phyloP scores from a whole-genome alignment of 2,888 invertebrate species.

The Mystacides longicornis region DNA sequence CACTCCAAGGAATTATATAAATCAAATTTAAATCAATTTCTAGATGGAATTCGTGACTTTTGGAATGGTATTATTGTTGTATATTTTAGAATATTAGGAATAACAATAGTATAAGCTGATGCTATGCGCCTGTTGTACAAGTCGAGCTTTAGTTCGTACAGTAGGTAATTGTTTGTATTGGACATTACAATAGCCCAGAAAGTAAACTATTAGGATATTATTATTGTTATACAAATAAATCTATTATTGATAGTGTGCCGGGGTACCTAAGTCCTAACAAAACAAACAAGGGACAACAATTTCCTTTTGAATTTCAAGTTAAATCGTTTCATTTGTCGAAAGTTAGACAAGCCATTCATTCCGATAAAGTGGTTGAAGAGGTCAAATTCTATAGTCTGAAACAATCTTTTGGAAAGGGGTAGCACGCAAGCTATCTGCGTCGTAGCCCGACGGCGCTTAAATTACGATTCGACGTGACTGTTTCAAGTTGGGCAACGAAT shows the following conservation, averaged over 20 bases:
- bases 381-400: slow-evolving; percentile 11
- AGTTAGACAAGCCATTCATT: slow-evolving; percentile 10
- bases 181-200: too few species aligned
- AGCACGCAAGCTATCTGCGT: too few species aligned
- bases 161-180: too few species aligned
- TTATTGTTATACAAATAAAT: neutral
- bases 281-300: slow-evolving; percentile 3
- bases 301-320: slow-evolving; percentile 15
- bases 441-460: too few species aligned
- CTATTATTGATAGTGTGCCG: slow-evolving; percentile 9
- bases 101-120: too few species aligned
- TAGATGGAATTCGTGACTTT: slow-evolving; percentile 1
- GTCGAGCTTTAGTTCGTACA: too few species aligned
- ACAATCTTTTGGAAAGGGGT: slow-evolving; percentile 20
- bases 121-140: too few species aligned
- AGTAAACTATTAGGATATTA: too few species aligned
- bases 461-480: too few species aligned
- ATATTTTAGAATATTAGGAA: too few species aligned
- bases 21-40: neutral
- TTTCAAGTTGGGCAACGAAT: too few species aligned
- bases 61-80: neutral
- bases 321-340: slow-evolving; percentile 5
- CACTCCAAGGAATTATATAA: neutral
- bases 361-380: slow-evolving; percentile 6
- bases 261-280: neutral